Conservation (phyloP, 2,797 vertebrate species). For the Neosilurus mollespiculum region DNA sequence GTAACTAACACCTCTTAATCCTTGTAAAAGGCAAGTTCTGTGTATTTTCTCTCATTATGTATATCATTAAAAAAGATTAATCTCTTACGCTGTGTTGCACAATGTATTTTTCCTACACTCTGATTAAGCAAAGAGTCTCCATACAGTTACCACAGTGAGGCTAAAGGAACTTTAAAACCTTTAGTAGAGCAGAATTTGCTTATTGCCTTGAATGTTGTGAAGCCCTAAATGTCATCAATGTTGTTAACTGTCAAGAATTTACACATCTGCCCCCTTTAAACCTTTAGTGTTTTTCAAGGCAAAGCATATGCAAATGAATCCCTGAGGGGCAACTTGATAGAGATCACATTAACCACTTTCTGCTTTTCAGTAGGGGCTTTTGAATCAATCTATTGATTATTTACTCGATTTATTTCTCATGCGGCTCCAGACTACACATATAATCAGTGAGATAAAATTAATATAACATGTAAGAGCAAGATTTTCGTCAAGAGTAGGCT, state of each 20-base stretch:
- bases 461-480: neutral
- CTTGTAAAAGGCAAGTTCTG: slow-evolving; percentile 57
- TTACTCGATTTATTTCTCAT: neutral
- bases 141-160: neutral
- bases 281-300: slow-evolving; percentile 31
- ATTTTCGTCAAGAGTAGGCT: no score
- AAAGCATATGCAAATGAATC: slow-evolving; percentile 48
- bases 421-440: neutral
- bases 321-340: slow-evolving; percentile 4
- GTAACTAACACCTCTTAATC: slow-evolving; percentile 72
- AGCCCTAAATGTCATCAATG: slow-evolving; percentile 5
- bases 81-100: neutral
- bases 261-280: slow-evolving; percentile 11
- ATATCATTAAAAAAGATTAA: slow-evolving; percentile 49
- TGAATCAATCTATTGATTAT: slow-evolving; percentile 2
- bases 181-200: slow-evolving; percentile 17
- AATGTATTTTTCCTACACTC: neutral
- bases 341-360: neutral
- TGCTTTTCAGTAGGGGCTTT: slow-evolving; percentile 15
- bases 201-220: neutral
- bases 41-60: slow-evolving; percentile 60
- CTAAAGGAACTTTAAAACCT: neutral
- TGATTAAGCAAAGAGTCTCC: neutral
- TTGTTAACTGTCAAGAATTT: slow-evolving; percentile 33
- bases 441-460: neutral